Percentiles rank a stretch among this genome's conserved stretches.
Evolutionary conservation across 2,113 vertebrate genomes (phyloP).

Genomic region (Nothoprocta pentlandii): DNA sequence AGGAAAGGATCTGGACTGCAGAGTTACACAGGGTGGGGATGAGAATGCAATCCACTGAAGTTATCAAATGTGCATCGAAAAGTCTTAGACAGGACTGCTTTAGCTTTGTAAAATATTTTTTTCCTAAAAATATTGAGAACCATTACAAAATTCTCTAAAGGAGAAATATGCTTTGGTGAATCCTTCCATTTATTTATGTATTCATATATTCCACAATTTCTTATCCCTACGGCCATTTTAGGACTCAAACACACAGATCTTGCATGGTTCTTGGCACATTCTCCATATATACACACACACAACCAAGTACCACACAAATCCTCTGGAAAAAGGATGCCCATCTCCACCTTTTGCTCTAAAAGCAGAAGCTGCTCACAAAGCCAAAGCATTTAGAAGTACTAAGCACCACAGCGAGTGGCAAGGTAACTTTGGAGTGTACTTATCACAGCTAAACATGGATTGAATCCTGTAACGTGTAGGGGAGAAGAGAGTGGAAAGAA

Average conservation of each 20-base stretch:
- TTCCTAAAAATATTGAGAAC: background rate
- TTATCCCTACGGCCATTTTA: conserved; percentile 37
- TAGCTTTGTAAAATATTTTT: conserved; percentile 51
- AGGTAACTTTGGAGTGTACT: background rate
- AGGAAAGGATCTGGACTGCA: background rate
- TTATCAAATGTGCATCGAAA: conserved; percentile 38
- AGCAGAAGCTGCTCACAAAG: background rate
- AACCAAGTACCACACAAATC: background rate
- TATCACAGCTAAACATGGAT: background rate
- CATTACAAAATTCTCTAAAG: conserved; percentile 16
- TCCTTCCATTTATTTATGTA: background rate
- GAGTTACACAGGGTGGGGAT: background rate
- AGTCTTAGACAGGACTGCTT: conserved; percentile 8
- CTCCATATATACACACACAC: background rate
- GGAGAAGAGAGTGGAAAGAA: background rate
- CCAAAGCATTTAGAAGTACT: background rate
- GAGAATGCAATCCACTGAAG: background rate
- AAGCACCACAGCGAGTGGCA: background rate
- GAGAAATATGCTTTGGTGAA: background rate
- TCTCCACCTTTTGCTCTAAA: background rate
- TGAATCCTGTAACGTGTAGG: background rate
- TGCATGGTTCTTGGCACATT: background rate
- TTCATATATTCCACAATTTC: background rate
- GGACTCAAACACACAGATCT: background rate
- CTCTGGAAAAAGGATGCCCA: background rate